A percentile compares a stretch with the other conserved stretches of the same genome.
Conservation (phyloP, 2,888 invertebrate species). For the Eutolmus rufibarbis region DNA sequence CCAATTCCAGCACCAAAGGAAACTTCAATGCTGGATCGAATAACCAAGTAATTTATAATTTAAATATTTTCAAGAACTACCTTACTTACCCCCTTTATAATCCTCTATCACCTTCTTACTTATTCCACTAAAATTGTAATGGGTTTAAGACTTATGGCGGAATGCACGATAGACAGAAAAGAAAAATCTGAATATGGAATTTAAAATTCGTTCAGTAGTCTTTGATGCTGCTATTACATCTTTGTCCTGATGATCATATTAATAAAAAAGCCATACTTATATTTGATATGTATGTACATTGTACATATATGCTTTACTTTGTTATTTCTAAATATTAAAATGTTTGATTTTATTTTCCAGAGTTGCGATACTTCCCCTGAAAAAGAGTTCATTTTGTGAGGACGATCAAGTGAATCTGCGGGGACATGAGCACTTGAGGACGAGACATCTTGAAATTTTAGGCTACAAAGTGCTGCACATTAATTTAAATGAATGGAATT, state of each 20-base stretch:
- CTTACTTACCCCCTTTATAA: no score
- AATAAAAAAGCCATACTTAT: no score
- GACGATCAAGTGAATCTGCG: conserved; percentile 64
- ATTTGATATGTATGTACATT: no score
- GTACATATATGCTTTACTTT: no score
- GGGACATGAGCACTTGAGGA: conserved; percentile 65
- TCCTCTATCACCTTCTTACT: not conserved
- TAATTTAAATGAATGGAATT: conserved; percentile 66
- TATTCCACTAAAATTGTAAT: not conserved
- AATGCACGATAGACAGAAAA: no score
- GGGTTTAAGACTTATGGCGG: no score
- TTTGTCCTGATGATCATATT: no score
- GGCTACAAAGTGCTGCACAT: conserved; percentile 69
- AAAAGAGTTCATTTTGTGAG: conserved; percentile 61
- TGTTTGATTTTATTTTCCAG: conserved; percentile 42
- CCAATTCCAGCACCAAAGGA: conserved; percentile 55
- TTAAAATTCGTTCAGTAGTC: no score
- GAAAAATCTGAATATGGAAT: no score
- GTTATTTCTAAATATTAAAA: no score
- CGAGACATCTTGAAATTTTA: conserved; percentile 70
- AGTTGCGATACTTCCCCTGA: conserved; percentile 64
- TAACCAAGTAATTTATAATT: conserved; percentile 56
- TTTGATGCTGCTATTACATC: no score
- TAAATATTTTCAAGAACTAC: not conserved
- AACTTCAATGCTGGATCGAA: conserved; percentile 57